Conservation (phyloP, 2,797 vertebrate genomes). For the Enteromius argenteus region DNA sequence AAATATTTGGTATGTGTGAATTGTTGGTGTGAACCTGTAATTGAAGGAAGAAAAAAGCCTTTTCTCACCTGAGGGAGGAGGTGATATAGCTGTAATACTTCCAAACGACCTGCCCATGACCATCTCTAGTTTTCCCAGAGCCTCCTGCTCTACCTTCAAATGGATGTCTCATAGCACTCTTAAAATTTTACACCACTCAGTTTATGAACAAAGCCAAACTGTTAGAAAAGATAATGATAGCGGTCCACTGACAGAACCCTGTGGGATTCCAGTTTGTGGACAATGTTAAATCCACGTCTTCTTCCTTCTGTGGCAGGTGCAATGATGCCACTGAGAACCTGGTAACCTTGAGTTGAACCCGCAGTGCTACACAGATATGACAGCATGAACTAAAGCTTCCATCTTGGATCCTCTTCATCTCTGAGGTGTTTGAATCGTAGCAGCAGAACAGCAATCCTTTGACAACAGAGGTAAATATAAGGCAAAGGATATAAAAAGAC, state of each 20-base stretch:
- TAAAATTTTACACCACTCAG: constrained; percentile 30
- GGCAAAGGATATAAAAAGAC: constrained; percentile 53
- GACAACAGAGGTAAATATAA: constrained; percentile 56
- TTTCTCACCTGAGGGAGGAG: neutral
- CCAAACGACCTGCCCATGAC: neutral
- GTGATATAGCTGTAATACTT: neutral
- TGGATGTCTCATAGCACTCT: neutral
- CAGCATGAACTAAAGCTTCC: constrained; percentile 73
- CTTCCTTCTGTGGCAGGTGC: constrained; percentile 68
- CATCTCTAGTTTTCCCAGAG: constrained; percentile 21
- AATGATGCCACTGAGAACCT: constrained; percentile 76
- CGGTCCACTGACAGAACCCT: constrained; percentile 42
- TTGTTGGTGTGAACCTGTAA: neutral
- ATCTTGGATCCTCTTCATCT: constrained; percentile 66
- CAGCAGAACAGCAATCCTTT: constrained; percentile 60
- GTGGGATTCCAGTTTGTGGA: constrained; percentile 62
- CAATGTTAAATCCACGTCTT: constrained; percentile 66
- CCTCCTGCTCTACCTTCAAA: neutral
- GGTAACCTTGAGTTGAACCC: constrained; percentile 77
- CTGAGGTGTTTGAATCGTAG: constrained; percentile 60
- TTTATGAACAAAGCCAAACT: constrained; percentile 41
- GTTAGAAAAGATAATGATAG: constrained; percentile 7
- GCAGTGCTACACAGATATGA: constrained; percentile 75
- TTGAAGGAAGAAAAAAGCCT: neutral
- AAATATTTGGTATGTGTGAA: constrained; percentile 17